Base-by-base conservation (phyloP, 2,797 vertebrate genomes). In the Bovichtus variegatus region DNA sequence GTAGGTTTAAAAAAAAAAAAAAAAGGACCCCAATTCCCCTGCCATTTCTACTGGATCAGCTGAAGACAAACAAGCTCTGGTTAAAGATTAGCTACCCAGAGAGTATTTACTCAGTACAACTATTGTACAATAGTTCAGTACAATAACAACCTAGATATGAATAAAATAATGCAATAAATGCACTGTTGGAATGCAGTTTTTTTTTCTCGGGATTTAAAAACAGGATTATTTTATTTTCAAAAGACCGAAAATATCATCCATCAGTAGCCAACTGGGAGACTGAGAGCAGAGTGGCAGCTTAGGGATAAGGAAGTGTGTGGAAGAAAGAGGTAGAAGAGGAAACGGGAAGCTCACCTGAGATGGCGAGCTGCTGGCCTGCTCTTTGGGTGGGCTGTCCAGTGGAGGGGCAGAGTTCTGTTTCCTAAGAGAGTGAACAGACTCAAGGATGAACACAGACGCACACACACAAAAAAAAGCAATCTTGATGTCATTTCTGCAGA, bases 311-410 rank as follows among this genome's bases (percentile, higher is more conserved):
- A 49, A n/a, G 46, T 16, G 60, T 15, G 50, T n/a, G 19, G 43
- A 47, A 25, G 23, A 21, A 18, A 18, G 9, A 13, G 38, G 36
- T 43, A 41, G 36, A 59, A 25, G 9, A 55, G 34, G 16, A 19
- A 85, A 65, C 36, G 38, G 16, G n/a, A 47, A 59, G 53, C 83
- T 91, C 78, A 96, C 95, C 93, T 95, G 95, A 76, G 95, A 94
- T 2, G 95, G 96, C n/a, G 97, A 98, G 31, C 94, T 96, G 92
- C 84, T 94, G 61, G 95, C 80, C 0, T 69, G 91, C 84, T 99
- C 98, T 90, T 97, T 97, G 0, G 96, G 95, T 0, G 97, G 97
- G 75, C 97, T 98, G 63, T 98, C 97, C 25, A 91, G 94, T 18
- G 89, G 87, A 62, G 89, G 85, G 0, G 83, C 83, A 43, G 80